These are phyloP conservation scores for Monarcha castaneiventris DNA, from an alignment of 2,113 vertebrate species.

Conservation along the genomic window DNA sequence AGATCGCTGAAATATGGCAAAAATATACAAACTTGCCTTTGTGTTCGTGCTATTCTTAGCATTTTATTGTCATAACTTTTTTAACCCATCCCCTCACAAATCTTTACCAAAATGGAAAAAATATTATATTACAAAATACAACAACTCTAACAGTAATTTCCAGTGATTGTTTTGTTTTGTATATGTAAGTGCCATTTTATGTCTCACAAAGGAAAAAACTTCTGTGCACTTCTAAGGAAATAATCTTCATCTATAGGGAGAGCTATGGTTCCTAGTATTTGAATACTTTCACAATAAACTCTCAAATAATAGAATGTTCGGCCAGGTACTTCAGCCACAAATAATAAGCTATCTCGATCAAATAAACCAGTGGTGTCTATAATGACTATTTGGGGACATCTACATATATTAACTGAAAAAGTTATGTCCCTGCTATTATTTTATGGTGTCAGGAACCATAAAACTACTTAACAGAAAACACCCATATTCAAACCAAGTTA, in stretches of 20 bases:
- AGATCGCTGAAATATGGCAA: not conserved
- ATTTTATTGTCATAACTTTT: not conserved
- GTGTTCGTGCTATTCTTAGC: not conserved
- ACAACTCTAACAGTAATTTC: not conserved
- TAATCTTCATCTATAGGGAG: not conserved
- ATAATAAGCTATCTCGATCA: not conserved
- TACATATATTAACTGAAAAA: slow-evolving; percentile 30
- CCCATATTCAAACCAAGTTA: not conserved
- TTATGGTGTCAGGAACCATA: slow-evolving; percentile 43
- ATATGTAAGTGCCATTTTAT: not conserved
- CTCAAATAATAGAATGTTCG: not conserved
- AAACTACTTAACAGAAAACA: slow-evolving; percentile 23
- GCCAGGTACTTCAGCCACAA: not conserved
- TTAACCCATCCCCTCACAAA: not conserved
- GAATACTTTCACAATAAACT: slow-evolving; percentile 30
- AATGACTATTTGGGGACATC: slow-evolving; percentile 32
- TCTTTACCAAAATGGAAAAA: not conserved
- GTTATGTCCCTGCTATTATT: slow-evolving; percentile 32
- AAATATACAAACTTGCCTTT: not conserved
- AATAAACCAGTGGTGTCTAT: slow-evolving; percentile 21
- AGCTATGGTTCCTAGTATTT: not conserved
- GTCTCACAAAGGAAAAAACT: not conserved
- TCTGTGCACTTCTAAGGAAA: not conserved
- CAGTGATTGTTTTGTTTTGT: not conserved
- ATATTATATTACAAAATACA: not conserved